Evolutionary conservation across 2,797 vertebrate species (phyloP).

Genomic region (Liparis tanakae): DNA sequence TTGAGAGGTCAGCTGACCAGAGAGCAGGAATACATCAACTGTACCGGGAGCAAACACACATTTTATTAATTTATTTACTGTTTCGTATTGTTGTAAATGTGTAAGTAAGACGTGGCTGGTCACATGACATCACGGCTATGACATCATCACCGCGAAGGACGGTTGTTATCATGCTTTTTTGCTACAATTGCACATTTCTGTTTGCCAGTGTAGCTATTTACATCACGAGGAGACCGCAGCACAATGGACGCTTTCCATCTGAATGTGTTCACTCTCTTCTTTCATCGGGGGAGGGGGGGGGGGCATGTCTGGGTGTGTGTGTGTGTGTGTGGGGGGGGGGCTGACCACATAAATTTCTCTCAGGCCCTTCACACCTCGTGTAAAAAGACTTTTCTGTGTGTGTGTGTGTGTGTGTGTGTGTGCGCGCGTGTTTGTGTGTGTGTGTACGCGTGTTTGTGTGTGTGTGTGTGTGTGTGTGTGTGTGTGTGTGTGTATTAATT

Average conservation of each 20-base stretch:
- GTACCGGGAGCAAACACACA: not conserved
- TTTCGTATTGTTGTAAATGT: slow-evolving; percentile 11
- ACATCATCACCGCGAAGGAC: slow-evolving; percentile 31
- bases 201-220: slow-evolving; percentile 74
- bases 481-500: slow-evolving; percentile 66
- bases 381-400: slow-evolving; percentile 57
- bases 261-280: slow-evolving; percentile 76
- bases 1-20: not conserved
- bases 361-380: slow-evolving; percentile 45
- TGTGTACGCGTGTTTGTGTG: slow-evolving; percentile 76
- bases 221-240: slow-evolving; percentile 77
- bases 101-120: slow-evolving; percentile 2
- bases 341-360: slow-evolving; percentile 86
- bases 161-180: slow-evolving; percentile 34
- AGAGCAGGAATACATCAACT: slow-evolving; percentile 4
- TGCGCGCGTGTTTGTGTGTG: slow-evolving; percentile 80
- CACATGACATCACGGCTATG: slow-evolving; percentile 21
- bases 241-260: slow-evolving; percentile 80
- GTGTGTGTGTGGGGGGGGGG: slow-evolving; percentile 73
- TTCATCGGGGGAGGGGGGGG: slow-evolving; percentile 45
- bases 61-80: not conserved
- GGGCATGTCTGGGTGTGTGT: slow-evolving; percentile 66
- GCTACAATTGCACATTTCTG: slow-evolving; percentile 53
- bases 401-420: too few species aligned
- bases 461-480: slow-evolving; percentile 66